Base-by-base conservation (phyloP, 2,797 vertebrate species). In the Pangasius djambal region DNA sequence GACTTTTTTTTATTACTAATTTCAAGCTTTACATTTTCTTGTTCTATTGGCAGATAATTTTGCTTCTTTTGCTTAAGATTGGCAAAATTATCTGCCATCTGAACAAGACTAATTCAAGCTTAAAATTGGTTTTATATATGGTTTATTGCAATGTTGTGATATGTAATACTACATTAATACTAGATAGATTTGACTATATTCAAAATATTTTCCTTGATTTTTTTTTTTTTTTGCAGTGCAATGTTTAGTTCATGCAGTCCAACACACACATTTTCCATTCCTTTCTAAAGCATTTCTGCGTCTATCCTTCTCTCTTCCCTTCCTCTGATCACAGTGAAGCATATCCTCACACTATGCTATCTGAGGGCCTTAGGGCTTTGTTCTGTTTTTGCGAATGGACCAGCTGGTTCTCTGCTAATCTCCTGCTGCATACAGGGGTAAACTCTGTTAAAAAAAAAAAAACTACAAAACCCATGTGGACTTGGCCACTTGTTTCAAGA, bases 351-450 rank as follows among this genome's bases (percentile, higher is more conserved):
- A 7, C 55, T 89, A 70, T 85, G 57, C 28, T 77, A 67, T 83
- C 89, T 59, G 57, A 9, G 52, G 86, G 79, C 85, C 65, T 57
- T 34, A 79, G 89, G 83, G 89, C 40, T 90, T 88, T 88, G 70
- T 90, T 83, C 59, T 84, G 86, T 89, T 65, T 86, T 90, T 55
- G 77, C 82, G 78, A 90, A 85, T 79, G 89, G 91, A 92, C 90
- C 94, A 95, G 94, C 93, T 95, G 95, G 90, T 92, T 92, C 86
- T 6, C 85, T 72, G 91, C 88, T 95, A 94, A 95, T 94, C 95
- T 94, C 90, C 88, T 89, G 89, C 92, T 93, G 69, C 95, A 91
- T 91, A 93, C 93, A 88, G 92, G 95, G 94, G 95, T 94, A 95
- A 94, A 92, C 92, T 90, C 78, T 88, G 50, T 88, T 86, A 4